Percentiles rank a stretch among this genome's conserved stretches.
phyloP scores from a whole-genome alignment of 2,888 invertebrate species.

The Diogma glabrata region DNA sequence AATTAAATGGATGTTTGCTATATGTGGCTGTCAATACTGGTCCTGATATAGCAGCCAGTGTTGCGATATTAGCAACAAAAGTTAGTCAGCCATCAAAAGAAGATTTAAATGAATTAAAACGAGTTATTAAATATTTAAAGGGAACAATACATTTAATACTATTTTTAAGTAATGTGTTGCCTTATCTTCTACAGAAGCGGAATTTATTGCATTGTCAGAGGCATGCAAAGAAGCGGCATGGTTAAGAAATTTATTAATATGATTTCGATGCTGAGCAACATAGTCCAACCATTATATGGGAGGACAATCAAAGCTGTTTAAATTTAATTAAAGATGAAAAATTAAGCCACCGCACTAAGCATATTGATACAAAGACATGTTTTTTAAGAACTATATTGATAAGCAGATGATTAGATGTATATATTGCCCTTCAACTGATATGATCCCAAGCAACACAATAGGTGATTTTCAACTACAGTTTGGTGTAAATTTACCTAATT shows the following conservation, averaged over 20 bases:
- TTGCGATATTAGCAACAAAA: background rate
- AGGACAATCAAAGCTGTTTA: background rate
- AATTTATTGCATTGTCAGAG: too few species aligned
- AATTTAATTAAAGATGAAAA: background rate
- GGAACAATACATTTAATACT: too few species aligned
- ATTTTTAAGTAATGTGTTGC: background rate
- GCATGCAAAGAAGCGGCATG: too few species aligned
- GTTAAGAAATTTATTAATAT: background rate
- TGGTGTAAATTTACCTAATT: too few species aligned
- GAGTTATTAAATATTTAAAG: background rate
- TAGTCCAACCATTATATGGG: background rate
- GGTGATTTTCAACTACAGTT: too few species aligned
- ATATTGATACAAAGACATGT: background rate
- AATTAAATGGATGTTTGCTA: background rate
- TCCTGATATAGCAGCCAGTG: background rate
- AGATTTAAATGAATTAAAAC: background rate
- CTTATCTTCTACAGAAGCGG: too few species aligned
- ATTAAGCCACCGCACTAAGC: background rate
- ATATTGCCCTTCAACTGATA: constrained; percentile 2
- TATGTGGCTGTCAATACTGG: background rate
- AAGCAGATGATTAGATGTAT: background rate
- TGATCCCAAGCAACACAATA: too few species aligned
- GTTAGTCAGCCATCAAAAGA: background rate
- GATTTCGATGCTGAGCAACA: background rate
- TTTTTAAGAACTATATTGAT: constrained; percentile 3